Evolutionary conservation across 2,797 vertebrate species (phyloP).

Genomic region (Eospalax fontanierii): DNA sequence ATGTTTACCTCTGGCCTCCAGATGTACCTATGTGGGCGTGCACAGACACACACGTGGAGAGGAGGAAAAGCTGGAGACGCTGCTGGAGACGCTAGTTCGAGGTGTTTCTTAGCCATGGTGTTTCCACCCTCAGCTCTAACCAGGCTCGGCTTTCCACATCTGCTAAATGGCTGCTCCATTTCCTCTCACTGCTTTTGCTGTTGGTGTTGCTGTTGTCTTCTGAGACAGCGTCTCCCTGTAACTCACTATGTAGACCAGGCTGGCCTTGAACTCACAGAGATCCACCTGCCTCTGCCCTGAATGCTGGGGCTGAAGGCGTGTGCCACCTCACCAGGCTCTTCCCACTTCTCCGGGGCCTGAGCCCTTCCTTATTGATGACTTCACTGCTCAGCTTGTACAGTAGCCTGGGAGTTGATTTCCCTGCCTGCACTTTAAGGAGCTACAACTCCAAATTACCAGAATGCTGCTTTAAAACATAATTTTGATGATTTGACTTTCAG

Average conservation of each 20-base stretch:
- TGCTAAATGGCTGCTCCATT: not conserved
- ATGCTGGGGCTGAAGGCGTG: too few species aligned
- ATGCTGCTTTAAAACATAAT: slow-evolving; percentile 17
- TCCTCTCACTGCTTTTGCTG: too few species aligned
- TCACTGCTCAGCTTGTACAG: not conserved
- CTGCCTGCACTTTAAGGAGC: slow-evolving; percentile 13
- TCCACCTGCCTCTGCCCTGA: too few species aligned
- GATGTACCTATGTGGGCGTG: not conserved
- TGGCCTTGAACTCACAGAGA: too few species aligned
- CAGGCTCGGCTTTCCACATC: not conserved
- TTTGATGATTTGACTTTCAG: not conserved
- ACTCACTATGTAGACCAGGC: too few species aligned
- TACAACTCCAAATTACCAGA: not conserved
- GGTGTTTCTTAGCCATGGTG: not conserved
- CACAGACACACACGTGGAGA: not conserved
- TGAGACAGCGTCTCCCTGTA: too few species aligned
- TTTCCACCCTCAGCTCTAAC: not conserved
- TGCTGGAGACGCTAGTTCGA: not conserved
- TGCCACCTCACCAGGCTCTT: too few species aligned
- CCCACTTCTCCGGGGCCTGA: not conserved
- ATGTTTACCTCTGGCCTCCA: not conserved
- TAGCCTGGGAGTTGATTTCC: not conserved
- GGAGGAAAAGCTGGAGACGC: not conserved
- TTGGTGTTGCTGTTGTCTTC: too few species aligned
- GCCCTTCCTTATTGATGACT: not conserved